Evolutionary conservation across 2,113 vertebrate genomes (phyloP).

Genomic region (Columba janthina): DNA sequence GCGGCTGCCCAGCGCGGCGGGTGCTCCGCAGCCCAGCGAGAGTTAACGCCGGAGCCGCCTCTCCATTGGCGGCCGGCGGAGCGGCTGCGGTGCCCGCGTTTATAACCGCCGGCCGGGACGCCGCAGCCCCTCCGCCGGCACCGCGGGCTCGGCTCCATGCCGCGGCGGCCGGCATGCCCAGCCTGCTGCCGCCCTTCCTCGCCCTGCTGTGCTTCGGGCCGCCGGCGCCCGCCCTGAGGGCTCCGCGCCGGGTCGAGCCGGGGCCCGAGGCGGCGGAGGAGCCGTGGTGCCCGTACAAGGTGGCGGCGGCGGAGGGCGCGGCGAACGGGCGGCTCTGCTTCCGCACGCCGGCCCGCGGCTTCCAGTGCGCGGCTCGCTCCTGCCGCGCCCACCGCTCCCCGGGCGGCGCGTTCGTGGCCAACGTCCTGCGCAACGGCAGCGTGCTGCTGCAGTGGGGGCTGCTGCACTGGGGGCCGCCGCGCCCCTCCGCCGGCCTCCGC

Average conservation of each 20-base stretch:
- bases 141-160: constrained; percentile 21
- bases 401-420: constrained; percentile 80
- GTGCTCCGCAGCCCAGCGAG: constrained; percentile 43
- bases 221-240: neutral
- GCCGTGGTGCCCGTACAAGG: constrained; percentile 79
- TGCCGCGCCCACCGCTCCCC: constrained; percentile 78
- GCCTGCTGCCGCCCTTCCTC: neutral
- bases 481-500: constrained; percentile 51
- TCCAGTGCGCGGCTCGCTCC: constrained; percentile 76
- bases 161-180: constrained; percentile 30
- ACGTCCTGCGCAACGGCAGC: constrained; percentile 88
- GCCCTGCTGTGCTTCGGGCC: constrained; percentile 27
- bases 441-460: constrained; percentile 81
- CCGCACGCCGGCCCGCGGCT: constrained; percentile 78
- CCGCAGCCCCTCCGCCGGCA: neutral
- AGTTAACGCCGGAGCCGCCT: constrained; percentile 41
- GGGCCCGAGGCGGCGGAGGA: neutral
- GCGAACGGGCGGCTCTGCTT: constrained; percentile 82
- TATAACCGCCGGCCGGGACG: neutral
- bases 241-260: neutral
- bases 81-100: constrained; percentile 18
- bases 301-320: constrained; percentile 56
- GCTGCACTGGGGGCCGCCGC: constrained; percentile 75
- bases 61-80: constrained; percentile 39
- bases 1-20: neutral